Evolutionary conservation across 2,113 vertebrate species (phyloP), one percentile per base, ranked within the genome.

Genomic region (Pelmatolapia mariae): DNA sequence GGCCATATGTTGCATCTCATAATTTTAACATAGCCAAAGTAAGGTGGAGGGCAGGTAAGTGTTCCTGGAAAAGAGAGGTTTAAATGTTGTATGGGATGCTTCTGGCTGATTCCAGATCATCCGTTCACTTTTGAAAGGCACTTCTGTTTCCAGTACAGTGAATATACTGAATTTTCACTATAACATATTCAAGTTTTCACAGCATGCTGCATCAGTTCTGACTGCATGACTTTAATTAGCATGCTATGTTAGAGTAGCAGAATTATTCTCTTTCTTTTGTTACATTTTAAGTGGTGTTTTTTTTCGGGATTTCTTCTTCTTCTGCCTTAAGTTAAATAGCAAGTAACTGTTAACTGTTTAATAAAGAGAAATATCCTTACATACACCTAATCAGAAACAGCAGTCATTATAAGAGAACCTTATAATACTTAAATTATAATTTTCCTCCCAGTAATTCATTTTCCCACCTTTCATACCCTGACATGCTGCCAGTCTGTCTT

Each of bases 1-100:
- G 76, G 59, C 86, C 91, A 89, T 91, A 89, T 93, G 94, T 89
- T 87, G 54, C 13, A 33, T 80, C 76, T 89, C 91, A 89, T 93
- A 89, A 87, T 93, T 93, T 87, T 88, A 90, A 87, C 86, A 94
- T 94, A 66, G 52, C 22, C 8, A 26, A 80, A 19, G 81, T 80
- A 73, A 83, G 10, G 6, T 47, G 68, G 50, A 78, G 83, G 50
- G 79, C 81, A 79, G 36, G 50, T 80, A 45, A 33, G 71, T 76
- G 33, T 90, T 84, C 19, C 61, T 84, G 22, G 31, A 56, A 47
- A 54, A 40, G 47, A 9, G 3, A 47, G 31, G 8, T 40, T 88
- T 93, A 83, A 90, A 88, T 89, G 83, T 89, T 93, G 83, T 16
- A 89, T 91, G 87, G 31, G 43, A 50, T 63, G 86, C 83, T 82